Conservation (phyloP, 2,797 vertebrate genomes). For the Sardinella longiceps region DNA sequence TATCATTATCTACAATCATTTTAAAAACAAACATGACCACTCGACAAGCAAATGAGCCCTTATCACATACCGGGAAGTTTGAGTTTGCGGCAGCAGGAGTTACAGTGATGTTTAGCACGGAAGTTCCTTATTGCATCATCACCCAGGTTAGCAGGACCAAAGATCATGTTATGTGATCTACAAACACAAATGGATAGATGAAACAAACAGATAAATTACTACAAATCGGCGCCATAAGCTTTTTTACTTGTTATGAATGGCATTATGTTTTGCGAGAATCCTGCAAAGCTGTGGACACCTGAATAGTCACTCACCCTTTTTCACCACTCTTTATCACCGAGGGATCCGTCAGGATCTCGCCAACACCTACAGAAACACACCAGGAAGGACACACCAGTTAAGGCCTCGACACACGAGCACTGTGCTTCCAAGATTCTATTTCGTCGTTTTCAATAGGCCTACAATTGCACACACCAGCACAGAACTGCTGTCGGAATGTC, state of each 20-base stretch:
- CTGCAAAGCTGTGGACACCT: background rate
- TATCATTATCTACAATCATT: background rate
- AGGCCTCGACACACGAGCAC: no score
- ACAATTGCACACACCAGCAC: no score
- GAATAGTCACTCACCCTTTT: constrained; percentile 82
- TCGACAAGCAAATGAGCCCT: background rate
- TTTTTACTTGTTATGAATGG: background rate
- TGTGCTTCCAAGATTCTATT: no score
- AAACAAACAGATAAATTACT: background rate
- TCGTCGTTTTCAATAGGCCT: no score
- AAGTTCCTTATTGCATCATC: constrained; percentile 98
- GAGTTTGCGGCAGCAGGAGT: constrained; percentile 96
- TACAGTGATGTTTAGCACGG: constrained; percentile 94
- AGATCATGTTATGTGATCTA: constrained; percentile 96
- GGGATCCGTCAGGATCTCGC: constrained; percentile 96
- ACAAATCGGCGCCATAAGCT: background rate
- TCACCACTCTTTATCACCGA: constrained; percentile 98
- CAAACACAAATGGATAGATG: background rate
- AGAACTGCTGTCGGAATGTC: no score
- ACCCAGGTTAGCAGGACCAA: constrained; percentile 94
- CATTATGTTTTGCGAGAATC: background rate
- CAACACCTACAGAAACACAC: constrained; percentile 81
- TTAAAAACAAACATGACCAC: background rate
- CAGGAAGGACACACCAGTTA: background rate
- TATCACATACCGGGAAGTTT: constrained; percentile 89